A percentile compares a stretch with the other conserved stretches of the same genome.
Conservation (phyloP, 2,888 invertebrate genomes). For the Metalampra italica region DNA sequence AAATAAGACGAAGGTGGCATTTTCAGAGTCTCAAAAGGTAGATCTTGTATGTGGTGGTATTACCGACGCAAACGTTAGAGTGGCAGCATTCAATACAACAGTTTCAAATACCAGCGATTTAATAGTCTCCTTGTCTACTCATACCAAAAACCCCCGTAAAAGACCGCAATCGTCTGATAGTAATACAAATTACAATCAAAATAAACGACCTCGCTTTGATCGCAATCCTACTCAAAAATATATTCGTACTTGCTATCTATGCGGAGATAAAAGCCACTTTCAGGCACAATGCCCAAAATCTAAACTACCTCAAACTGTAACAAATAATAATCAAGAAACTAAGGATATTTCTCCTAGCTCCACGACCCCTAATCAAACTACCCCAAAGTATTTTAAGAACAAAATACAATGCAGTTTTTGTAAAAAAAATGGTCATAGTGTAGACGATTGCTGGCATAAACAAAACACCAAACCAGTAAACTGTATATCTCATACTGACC, state of each 20-base stretch:
- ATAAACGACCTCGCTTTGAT: too few species aligned
- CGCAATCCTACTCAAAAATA: too few species aligned
- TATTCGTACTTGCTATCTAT: too few species aligned
- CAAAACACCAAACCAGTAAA: too few species aligned
- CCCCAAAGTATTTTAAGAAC: background rate
- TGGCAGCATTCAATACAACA: conserved; percentile 22
- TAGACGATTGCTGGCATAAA: background rate
- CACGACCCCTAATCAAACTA: conserved; percentile 3
- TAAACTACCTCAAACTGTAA: too few species aligned
- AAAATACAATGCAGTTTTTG: conserved; percentile 12
- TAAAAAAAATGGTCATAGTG: conserved; percentile 15
- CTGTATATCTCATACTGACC: background rate
- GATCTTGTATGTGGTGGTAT: conserved; percentile 20
- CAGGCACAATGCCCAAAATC: too few species aligned
- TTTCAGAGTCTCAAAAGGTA: conserved; percentile 11
- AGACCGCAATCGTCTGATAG: too few species aligned
- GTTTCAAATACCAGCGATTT: conserved; percentile 16
- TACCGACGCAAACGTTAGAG: conserved; percentile 17
- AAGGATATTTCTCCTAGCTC: too few species aligned
- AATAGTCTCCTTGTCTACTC: conserved; percentile 19
- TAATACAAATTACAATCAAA: too few species aligned
- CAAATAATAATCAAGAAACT: too few species aligned
- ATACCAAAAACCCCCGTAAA: too few species aligned
- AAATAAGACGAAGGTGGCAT: conserved; percentile 8
- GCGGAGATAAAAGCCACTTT: too few species aligned